Conservation (phyloP, 2,888 invertebrate genomes). For the Philereme vetulata region DNA sequence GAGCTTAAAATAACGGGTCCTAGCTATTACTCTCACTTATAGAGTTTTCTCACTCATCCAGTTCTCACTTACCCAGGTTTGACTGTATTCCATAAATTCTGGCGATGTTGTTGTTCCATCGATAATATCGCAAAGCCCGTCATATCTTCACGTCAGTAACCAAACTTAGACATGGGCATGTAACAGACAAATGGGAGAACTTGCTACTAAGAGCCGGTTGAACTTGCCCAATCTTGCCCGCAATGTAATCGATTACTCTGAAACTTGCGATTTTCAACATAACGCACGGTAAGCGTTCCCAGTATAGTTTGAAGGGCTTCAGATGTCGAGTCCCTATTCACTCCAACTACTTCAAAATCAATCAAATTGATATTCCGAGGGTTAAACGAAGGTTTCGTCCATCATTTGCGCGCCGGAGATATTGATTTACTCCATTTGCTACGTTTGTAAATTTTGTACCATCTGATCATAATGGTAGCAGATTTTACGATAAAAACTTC, state of each 20-base stretch:
- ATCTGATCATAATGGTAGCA: slow-evolving; percentile 1
- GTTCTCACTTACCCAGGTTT: too few species aligned
- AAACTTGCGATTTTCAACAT: slow-evolving; percentile 62
- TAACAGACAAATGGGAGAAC: slow-evolving; percentile 66
- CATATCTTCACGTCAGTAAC: slow-evolving; percentile 53
- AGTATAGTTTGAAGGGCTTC: slow-evolving; percentile 52
- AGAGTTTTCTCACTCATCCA: too few species aligned
- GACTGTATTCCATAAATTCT: slow-evolving; percentile 15
- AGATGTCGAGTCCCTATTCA: slow-evolving; percentile 44
- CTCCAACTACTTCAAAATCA: slow-evolving; percentile 48
- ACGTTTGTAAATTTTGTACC: slow-evolving; percentile 6
- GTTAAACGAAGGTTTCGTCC: slow-evolving; percentile 36
- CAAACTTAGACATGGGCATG: slow-evolving; percentile 48
- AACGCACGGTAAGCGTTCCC: slow-evolving; percentile 43
- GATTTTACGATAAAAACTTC: not conserved
- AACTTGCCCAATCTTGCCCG: slow-evolving; percentile 68
- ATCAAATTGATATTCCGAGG: slow-evolving; percentile 48
- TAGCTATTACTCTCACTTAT: too few species aligned
- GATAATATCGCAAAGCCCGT: slow-evolving; percentile 39
- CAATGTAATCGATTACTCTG: slow-evolving; percentile 68
- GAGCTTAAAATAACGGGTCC: too few species aligned
- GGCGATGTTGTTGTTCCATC: slow-evolving; percentile 17
- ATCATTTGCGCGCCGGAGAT: slow-evolving; percentile 22
- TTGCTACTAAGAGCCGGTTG: slow-evolving; percentile 53
- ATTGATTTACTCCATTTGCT: slow-evolving; percentile 29